phyloP scores from a whole-genome alignment of 2,113 vertebrate genomes.

The Sceloporus tristichus region DNA sequence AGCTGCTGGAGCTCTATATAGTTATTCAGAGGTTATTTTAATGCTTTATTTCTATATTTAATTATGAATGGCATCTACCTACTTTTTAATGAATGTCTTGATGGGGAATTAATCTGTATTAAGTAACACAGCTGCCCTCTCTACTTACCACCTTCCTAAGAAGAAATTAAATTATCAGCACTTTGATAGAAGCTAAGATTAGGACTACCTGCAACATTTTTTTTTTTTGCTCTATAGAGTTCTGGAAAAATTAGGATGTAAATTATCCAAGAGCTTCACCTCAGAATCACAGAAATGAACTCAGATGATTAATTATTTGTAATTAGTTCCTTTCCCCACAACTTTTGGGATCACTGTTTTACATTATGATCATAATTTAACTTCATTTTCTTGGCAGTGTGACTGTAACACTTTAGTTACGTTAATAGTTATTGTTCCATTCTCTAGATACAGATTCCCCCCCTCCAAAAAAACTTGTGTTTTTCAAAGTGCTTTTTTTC shows the following conservation, averaged over 20 bases:
- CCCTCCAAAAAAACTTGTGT: no score
- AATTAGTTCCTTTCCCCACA: no score
- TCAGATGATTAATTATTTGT: no score
- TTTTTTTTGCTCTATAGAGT: background rate
- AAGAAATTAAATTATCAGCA: slow-evolving; percentile 43
- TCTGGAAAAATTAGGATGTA: background rate
- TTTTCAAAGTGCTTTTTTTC: no score
- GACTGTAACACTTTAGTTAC: no score
- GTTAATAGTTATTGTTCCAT: no score
- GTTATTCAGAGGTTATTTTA: slow-evolving; percentile 53
- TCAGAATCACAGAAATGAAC: background rate
- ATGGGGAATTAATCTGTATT: slow-evolving; percentile 14
- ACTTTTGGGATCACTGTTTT: no score
- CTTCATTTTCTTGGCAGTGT: no score
- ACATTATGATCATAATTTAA: no score
- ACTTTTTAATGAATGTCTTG: slow-evolving; percentile 41
- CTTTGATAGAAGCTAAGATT: slow-evolving; percentile 38
- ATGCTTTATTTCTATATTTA: background rate
- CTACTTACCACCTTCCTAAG: background rate
- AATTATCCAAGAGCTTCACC: background rate
- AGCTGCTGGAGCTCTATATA: slow-evolving; percentile 52
- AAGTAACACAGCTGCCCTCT: slow-evolving; percentile 7
- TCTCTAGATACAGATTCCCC: no score
- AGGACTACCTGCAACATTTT: slow-evolving; percentile 26
- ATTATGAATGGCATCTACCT: slow-evolving; percentile 48